These are phyloP conservation scores for Cinclus cinclus DNA, from an alignment of 2,113 vertebrate species.

Conservation along the genomic window DNA sequence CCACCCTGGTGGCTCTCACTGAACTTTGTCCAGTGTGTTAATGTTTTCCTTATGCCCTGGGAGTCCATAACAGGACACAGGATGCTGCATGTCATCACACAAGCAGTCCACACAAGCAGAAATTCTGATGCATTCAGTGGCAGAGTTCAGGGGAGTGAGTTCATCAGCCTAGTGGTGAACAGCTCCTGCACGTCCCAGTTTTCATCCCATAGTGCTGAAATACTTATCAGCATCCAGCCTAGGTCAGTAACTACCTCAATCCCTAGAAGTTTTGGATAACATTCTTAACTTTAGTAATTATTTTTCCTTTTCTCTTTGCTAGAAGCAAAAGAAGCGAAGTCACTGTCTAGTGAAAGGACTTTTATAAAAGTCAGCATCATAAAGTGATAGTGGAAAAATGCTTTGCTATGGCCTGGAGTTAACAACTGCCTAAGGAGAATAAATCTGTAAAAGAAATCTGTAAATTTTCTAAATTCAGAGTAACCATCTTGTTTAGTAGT, in stretches of 20 bases:
- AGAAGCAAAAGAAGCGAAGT: neutral
- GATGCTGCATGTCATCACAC: neutral
- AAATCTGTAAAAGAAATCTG: neutral
- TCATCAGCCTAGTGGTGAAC: neutral
- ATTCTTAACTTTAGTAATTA: neutral
- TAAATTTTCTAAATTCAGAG: neutral
- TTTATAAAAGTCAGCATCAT: neutral
- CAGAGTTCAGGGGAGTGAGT: neutral
- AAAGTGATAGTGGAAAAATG: neutral
- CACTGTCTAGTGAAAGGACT: neutral
- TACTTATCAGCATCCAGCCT: neutral
- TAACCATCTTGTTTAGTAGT: neutral
- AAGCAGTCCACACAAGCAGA: neutral
- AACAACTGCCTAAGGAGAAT: neutral
- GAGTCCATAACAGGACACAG: neutral
- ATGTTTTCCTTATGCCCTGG: neutral
- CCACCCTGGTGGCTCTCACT: neutral
- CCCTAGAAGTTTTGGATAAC: neutral
- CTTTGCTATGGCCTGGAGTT: neutral
- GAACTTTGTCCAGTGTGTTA: neutral
- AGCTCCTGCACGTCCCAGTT: neutral
- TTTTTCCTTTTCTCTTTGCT: neutral
- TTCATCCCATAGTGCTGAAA: neutral
- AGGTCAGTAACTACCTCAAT: neutral
- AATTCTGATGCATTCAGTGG: neutral